Evolutionary conservation across 2,113 vertebrate genomes (phyloP).

Genomic region (Sprattus sprattus): DNA sequence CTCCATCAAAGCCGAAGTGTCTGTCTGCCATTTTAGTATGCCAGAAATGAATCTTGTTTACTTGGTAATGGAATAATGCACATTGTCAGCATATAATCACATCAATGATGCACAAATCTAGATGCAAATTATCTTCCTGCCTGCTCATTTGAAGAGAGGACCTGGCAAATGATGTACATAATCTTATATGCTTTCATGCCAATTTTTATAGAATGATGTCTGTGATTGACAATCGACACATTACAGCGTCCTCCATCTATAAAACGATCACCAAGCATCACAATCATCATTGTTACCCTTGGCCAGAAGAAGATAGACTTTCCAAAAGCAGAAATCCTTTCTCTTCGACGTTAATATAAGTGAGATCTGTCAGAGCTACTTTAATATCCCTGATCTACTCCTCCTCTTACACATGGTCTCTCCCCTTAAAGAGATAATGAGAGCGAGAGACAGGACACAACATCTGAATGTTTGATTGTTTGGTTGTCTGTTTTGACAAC

Average conservation of each 20-base stretch:
- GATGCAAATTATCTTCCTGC: neutral
- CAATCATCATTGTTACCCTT: neutral
- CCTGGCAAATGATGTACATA: neutral
- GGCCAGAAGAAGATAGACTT: neutral
- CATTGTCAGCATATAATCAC: neutral
- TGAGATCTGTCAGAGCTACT: neutral
- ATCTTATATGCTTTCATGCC: neutral
- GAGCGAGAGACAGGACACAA: neutral
- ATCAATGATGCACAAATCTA: neutral
- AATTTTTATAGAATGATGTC: neutral
- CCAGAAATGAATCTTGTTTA: neutral
- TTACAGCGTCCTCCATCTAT: neutral
- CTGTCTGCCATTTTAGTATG: neutral
- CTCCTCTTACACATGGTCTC: neutral
- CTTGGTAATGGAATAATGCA: neutral
- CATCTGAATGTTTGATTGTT: neutral
- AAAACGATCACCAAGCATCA: neutral
- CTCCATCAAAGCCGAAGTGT: neutral
- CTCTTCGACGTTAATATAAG: neutral
- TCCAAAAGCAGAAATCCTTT: neutral
- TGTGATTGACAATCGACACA: neutral
- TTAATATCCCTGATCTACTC: neutral
- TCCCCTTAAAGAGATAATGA: neutral
- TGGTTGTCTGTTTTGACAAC: neutral
- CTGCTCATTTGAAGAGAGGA: neutral